Evolutionary conservation across 2,888 invertebrate species (phyloP).

Genomic region (Crioceris asparagi): DNA sequence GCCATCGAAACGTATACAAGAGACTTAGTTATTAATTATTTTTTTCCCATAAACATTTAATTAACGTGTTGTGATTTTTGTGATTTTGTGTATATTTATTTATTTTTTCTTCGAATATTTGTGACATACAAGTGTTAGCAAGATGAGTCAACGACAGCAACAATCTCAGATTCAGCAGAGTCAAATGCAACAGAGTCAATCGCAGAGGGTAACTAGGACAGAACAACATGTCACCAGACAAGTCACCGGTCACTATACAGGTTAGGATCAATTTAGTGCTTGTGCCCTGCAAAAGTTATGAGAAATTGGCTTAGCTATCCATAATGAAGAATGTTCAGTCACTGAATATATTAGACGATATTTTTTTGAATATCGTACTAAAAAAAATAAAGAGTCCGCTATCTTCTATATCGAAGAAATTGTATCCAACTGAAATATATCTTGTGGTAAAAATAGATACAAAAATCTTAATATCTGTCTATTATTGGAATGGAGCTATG

Average conservation of each 20-base stretch:
- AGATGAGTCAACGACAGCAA: conserved; percentile 65
- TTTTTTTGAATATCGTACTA: too few species aligned
- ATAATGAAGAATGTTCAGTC: too few species aligned
- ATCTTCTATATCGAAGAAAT: too few species aligned
- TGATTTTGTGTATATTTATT: conserved; percentile 29
- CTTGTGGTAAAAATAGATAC: too few species aligned
- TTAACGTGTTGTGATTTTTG: conserved; percentile 32
- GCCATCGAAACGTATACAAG: conserved; percentile 28
- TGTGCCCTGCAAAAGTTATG: too few species aligned
- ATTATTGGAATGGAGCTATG: too few species aligned
- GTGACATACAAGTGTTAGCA: neutral
- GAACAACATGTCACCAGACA: conserved; percentile 73
- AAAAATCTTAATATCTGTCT: too few species aligned
- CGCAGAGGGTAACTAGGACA: conserved; percentile 53
- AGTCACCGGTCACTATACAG: conserved; percentile 62
- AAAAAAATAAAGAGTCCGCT: too few species aligned
- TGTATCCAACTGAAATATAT: too few species aligned
- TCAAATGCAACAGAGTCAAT: conserved; percentile 41
- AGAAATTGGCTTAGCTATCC: too few species aligned
- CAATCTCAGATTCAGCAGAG: conserved; percentile 39
- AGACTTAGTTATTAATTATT: conserved; percentile 27
- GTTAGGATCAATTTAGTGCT: conserved; percentile 38
- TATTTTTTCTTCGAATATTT: conserved; percentile 16
- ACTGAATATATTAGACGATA: too few species aligned
- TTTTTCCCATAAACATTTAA: conserved; percentile 20